Conservation (phyloP, 2,888 invertebrate genomes). For the Melinaea menophilus region DNA sequence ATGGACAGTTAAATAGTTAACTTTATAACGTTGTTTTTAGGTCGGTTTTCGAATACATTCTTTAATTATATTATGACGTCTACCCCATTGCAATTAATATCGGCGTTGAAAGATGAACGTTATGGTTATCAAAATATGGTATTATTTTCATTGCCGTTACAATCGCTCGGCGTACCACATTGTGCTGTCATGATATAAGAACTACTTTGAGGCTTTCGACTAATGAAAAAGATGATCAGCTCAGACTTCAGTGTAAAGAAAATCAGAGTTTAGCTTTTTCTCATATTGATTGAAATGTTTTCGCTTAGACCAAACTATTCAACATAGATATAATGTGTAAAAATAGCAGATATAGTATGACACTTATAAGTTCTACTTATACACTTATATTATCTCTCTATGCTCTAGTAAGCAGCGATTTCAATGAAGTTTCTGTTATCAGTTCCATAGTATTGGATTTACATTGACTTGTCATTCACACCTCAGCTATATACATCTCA, state of each 20-base stretch:
- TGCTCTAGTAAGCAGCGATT: no score
- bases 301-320: background rate
- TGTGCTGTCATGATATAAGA: conserved; percentile 7
- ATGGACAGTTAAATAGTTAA: background rate
- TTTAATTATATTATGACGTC: background rate
- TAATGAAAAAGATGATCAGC: background rate
- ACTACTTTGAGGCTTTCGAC: background rate
- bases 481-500: no score
- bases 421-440: no score
- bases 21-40: background rate
- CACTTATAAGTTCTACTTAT: no score
- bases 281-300: background rate
- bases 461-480: no score
- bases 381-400: no score
- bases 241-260: background rate
- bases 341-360: no score
- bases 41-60: background rate
- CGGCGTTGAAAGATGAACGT: conserved; percentile 3
- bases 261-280: background rate
- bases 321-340: no score
- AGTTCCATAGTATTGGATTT: no score
- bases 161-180: conserved; percentile 20
- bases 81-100: conserved; percentile 2
- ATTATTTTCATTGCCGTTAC: conserved; percentile 12
- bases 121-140: conserved; percentile 3